Percentiles rank a stretch among this genome's conserved stretches.
These are phyloP conservation scores for Odontomachus brunneus DNA, from an alignment of 1,140 invertebrate species.

Conservation along the genomic window DNA sequence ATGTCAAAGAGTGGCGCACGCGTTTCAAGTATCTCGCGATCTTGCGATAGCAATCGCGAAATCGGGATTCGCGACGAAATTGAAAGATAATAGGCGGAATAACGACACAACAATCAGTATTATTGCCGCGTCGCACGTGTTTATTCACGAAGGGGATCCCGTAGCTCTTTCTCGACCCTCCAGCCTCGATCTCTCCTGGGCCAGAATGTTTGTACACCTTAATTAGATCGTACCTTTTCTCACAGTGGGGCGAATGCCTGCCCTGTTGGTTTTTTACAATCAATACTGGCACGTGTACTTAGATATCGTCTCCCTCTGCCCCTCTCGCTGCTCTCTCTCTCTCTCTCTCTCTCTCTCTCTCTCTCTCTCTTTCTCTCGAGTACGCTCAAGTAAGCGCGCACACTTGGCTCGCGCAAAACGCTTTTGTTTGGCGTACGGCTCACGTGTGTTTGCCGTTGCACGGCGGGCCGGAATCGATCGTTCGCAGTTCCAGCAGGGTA, in stretches of 20 bases:
- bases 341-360: no score
- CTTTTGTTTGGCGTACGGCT: constrained; percentile 11
- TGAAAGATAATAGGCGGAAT: background rate
- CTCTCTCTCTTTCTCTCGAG: constrained; percentile 5
- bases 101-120: background rate
- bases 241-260: background rate
- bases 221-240: constrained; percentile 5
- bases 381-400: constrained; percentile 4
- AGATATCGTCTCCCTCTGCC: background rate
- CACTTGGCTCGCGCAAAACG: constrained; percentile 14
- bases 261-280: constrained; percentile 6
- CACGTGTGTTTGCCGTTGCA: background rate
- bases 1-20: no score
- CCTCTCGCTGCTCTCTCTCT: no score
- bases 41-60: no score
- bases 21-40: no score
- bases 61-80: background rate
- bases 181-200: background rate
- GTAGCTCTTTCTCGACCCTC: background rate
- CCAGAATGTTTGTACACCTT: background rate
- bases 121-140: background rate
- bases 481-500: constrained; percentile 18
- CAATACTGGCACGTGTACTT: constrained; percentile 9
- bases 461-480: constrained; percentile 3
- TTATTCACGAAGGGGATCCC: background rate